Base-by-base conservation (phyloP, 2,113 vertebrate genomes). In the Rhineura floridana region DNA sequence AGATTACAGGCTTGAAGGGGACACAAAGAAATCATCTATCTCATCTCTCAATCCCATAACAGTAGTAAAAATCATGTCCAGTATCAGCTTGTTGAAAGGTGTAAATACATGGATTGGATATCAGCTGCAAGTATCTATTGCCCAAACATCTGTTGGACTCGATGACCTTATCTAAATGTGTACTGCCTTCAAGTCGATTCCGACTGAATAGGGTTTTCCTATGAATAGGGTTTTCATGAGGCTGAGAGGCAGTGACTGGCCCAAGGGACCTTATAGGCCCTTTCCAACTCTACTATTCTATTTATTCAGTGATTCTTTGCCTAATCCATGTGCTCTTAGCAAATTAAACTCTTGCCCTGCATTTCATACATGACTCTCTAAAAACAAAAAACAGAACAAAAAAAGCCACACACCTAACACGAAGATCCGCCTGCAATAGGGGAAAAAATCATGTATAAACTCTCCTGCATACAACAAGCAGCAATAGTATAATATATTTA, bases 71-170 rank as follows among this genome's bases (percentile, higher is more conserved):
- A 0, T 0, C 19, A 36, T 11, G 17, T 36, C 33, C 3, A 46
- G 19, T 0, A 0, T 75, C 12, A 91, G n/a, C 77, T 0, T 1
- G 3, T 2, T 79, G n/a, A 10, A 69, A 11, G 67, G 72, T 59
- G 21, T 17, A 36, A 17, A 3, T 17, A 33, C 7, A 33, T 52
- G 33, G 15, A 33, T 33, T 79, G 77, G 46, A 6, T 3, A 44
- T 39, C 33, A 9, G 17, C 6, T 55, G 30, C 50, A 55, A 77
- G 30, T 25, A 77, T 77, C 12, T 77, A 25, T 11, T 46, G 46
- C 3, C 44, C 75, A 77, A 77, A 28, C 44, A 77, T 77, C 28
- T 77, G 44, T 12, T 48, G n/a, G n/a, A n/a, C n/a, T n/a, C n/a
- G n/a, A n/a, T n/a, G n/a, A n/a, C n/a, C n/a, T n/a, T n/a, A n/a